Base-by-base conservation (phyloP, 2,113 vertebrate species). In the Cyprinus carpio region DNA sequence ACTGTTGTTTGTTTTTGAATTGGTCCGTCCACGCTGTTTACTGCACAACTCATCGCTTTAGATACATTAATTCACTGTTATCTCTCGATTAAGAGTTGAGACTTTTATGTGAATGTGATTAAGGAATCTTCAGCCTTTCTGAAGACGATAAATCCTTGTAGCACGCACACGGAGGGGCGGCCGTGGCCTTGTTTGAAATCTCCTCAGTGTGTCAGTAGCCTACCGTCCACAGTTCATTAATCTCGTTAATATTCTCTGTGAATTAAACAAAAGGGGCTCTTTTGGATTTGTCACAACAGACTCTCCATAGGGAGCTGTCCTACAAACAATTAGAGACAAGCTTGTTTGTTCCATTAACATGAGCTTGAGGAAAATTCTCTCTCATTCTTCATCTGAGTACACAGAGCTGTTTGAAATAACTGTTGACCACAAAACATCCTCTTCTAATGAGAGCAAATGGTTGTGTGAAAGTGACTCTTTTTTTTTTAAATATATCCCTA, bases 291-390 rank as follows among this genome's bases (percentile, higher is more conserved):
- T 46, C 49, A 40, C 58, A 64, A 16, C 37, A 81, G n/a, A 46
- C 6, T 67, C 25, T 77, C 78, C 69, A 10, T 20, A 29, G 46
- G 11, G 46, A 84, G 34, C 71, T 76, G 71, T 85, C 75, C 78
- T 82, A 81, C 79, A 84, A 84, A 81, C 60, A 87, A 29, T 58
- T 25, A 56, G 34, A 80, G 25, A 18, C 9, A 75, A 9, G 76
- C 40, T 40, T 80, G 82, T 67, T 51, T 72, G 37, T 84, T 34
- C 31, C 15, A 79, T 75, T 80, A 43, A 81, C 54, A 65, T 46
- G 54, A 79, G 34, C 25, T 7, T 54, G 40, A 12, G 31, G n/a
- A 34, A 78, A 62, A 31, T 9, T 16, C 15, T 69, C 23, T 40
- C 46, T 27, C 46, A 23, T 76, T 76, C 1, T 64, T 58, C n/a